phyloP scores from a whole-genome alignment of 2,888 invertebrate genomes.

The Calameuta idolon region DNA sequence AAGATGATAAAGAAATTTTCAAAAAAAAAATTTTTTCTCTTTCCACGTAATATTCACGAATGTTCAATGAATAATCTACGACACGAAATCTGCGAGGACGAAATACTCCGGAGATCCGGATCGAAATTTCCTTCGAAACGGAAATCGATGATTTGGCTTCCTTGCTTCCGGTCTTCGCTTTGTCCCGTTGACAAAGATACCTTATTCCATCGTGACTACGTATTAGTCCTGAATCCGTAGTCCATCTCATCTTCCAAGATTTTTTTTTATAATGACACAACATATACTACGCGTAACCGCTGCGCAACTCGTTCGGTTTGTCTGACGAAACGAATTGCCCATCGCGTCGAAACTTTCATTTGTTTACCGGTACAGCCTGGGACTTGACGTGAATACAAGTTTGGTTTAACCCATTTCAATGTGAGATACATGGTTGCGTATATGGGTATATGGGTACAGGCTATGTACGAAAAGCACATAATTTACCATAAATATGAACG shows the following conservation, averaged over 20 bases:
- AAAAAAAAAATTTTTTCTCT: no score
- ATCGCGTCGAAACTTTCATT: not conserved
- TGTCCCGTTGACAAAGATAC: not conserved
- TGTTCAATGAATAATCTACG: not conserved
- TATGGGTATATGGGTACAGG: no score
- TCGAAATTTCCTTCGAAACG: not conserved
- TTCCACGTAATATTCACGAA: not conserved
- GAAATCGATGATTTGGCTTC: not conserved
- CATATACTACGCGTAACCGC: no score
- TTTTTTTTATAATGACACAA: no score
- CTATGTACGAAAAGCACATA: no score
- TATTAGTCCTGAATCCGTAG: not conserved
- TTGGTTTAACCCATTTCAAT: no score
- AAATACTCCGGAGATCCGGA: not conserved
- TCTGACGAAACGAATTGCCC: not conserved
- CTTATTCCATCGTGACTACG: not conserved
- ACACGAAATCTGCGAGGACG: not conserved
- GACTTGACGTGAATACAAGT: not conserved
- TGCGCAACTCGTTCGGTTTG: no score
- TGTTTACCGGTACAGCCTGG: not conserved
- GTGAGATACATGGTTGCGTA: no score
- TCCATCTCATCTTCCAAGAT: not conserved
- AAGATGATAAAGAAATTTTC: no score
- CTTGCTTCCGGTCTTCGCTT: not conserved
- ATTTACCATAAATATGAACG: no score